phyloP scores from a whole-genome alignment of 2,797 vertebrate species.

The Myotis findleyi region DNA sequence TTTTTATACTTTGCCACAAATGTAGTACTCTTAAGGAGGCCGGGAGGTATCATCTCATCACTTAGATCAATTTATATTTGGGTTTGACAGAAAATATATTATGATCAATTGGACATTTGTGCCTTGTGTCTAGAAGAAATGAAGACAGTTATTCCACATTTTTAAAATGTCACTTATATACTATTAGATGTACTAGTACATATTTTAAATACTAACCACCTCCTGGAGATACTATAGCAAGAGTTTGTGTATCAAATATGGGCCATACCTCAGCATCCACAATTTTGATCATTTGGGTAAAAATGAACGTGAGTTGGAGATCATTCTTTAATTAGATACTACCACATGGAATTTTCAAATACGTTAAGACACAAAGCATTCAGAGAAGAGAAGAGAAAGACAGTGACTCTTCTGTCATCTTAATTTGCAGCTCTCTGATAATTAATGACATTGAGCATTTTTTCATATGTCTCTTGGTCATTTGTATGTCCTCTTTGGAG shows the following conservation, averaged over 20 bases:
- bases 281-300: not conserved
- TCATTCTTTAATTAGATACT: not conserved
- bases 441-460: no score
- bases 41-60: not conserved
- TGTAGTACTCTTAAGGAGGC: not conserved
- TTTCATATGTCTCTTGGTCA: no score
- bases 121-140: not conserved
- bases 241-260: not conserved
- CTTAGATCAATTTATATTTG: constrained; percentile 1
- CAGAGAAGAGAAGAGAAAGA: constrained; percentile 8
- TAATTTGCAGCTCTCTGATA: no score
- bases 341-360: not conserved
- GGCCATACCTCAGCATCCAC: not conserved
- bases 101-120: not conserved
- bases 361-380: not conserved
- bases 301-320: not conserved
- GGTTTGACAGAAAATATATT: not conserved
- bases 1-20: not conserved
- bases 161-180: not conserved
- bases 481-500: no score
- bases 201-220: not conserved
- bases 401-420: not conserved
- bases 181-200: not conserved
- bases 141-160: not conserved
- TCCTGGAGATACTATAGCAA: not conserved